Base-by-base conservation (phyloP, 2,113 vertebrate species). In the Ovibos moschatus region DNA sequence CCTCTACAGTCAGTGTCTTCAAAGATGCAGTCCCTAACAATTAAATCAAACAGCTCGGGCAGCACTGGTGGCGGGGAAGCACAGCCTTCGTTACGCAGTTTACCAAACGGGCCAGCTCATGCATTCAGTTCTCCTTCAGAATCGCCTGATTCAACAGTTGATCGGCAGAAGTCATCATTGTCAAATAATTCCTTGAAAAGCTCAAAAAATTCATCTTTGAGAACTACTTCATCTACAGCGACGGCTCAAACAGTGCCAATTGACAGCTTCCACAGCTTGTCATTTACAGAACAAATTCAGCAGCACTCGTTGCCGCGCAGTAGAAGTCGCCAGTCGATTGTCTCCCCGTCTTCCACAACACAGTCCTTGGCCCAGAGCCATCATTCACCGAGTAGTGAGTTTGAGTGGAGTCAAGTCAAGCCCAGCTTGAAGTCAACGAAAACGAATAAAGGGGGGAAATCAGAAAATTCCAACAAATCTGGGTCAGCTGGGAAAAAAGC, bases 131-230 rank as follows among this genome's bases (percentile, higher is more conserved):
- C 99, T 30, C 99, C 99, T 0, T 99, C 99, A 0, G 99, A 99
- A 95, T 99, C 99, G 0, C 99, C 99, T 0, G 99, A 99, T 95
- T 99, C 99, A 2, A 99, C 99, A 0, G 99, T 99, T 36, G 99
- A 99, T 94, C 98, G 99, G 33, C 99, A 99, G 53, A 99, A 99
- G 95, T 99, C 99, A 2, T 99, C 99, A 6, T 97, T 99, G 67
- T 99, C 99, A 21, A 99, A 99, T 96, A 99, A 99, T 94, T 99
- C 99, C 55, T 98, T 99, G 43, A 99, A 99, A 98, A 99, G 99
- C 97, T 99, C 99, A 13, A 99, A 99, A 97, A 99, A 99, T 87
- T 99, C 99, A 14, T 99, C 99, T 19, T 98, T 99, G 97, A 99
- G 99, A 93, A 99, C 99, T 78, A 99, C 99, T 0, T 99, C 99